Conservation (phyloP, 1,140 invertebrate species). For the Drosophila insularis region DNA sequence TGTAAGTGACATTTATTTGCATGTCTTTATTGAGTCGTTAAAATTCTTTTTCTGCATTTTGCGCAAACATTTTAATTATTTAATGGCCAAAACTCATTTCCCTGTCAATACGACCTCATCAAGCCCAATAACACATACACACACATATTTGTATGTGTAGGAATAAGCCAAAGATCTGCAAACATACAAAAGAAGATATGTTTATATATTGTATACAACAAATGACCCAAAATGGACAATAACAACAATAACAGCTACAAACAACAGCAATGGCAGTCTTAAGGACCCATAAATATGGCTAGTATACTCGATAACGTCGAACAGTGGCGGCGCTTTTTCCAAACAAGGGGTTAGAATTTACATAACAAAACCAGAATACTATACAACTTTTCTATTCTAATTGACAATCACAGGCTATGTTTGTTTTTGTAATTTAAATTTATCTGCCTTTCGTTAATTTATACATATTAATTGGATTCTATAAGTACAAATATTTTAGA, state of each 20-base stretch:
- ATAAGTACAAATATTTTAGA: too few species aligned
- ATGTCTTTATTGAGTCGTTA: constrained; percentile 70
- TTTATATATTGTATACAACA: background rate
- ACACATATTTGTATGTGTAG: too few species aligned
- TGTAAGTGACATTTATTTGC: constrained; percentile 63
- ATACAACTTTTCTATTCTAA: too few species aligned
- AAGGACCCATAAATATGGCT: constrained; percentile 1
- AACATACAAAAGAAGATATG: background rate
- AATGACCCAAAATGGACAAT: background rate
- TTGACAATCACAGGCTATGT: too few species aligned
- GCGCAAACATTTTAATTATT: constrained; percentile 65
- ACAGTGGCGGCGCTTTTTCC: background rate
- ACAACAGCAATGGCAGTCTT: background rate
- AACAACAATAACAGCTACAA: background rate
- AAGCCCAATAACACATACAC: background rate
- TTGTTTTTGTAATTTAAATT: too few species aligned
- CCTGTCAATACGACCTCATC: background rate
- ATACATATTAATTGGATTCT: too few species aligned
- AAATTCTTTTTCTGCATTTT: constrained; percentile 46
- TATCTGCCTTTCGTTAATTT: too few species aligned
- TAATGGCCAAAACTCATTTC: constrained; percentile 29
- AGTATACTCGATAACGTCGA: background rate
- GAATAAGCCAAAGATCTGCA: background rate
- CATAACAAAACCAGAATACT: too few species aligned
- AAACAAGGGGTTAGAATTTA: background rate